Evolutionary conservation across 1,140 invertebrate genomes (phyloP).

Genomic region (Ostrea denselamellosa): DNA sequence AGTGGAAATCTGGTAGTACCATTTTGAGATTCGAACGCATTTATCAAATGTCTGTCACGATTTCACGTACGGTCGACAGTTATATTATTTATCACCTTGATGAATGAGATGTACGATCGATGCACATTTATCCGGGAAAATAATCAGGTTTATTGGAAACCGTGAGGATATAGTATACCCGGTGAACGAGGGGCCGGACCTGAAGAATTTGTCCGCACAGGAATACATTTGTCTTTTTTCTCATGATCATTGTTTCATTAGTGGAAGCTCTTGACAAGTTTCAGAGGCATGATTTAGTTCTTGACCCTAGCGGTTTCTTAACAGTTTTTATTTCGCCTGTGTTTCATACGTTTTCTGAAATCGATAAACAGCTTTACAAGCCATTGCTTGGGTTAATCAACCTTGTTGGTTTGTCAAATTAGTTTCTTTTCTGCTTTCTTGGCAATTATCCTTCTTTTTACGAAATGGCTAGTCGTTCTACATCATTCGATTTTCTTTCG

Average conservation of each 20-base stretch:
- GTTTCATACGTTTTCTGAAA: not conserved
- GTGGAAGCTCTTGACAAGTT: constrained; percentile 5
- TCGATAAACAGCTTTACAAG: constrained; percentile 32
- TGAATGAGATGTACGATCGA: not conserved
- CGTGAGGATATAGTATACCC: not conserved
- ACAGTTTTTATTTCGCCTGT: not conserved
- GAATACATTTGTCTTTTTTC: not conserved
- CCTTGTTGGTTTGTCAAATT: constrained; percentile 37
- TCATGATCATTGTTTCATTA: not conserved
- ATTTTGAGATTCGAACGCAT: not conserved
- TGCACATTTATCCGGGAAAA: constrained; percentile 2
- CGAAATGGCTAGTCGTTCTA: constrained; percentile 7
- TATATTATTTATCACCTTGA: constrained; percentile 6
- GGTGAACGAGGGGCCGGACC: not conserved
- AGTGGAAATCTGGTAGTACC: constrained; percentile 14
- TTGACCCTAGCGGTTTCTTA: not conserved
- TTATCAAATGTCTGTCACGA: constrained; percentile 14
- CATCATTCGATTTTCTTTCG: not conserved
- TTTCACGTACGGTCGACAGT: constrained; percentile 4
- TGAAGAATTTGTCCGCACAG: not conserved
- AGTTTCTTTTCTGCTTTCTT: constrained; percentile 28
- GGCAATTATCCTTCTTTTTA: constrained; percentile 13
- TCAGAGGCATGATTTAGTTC: not conserved
- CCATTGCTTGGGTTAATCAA: constrained; percentile 23
- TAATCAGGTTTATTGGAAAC: not conserved